phyloP scores from a whole-genome alignment of 1,140 invertebrate genomes.

The Dendroctonus valens region DNA sequence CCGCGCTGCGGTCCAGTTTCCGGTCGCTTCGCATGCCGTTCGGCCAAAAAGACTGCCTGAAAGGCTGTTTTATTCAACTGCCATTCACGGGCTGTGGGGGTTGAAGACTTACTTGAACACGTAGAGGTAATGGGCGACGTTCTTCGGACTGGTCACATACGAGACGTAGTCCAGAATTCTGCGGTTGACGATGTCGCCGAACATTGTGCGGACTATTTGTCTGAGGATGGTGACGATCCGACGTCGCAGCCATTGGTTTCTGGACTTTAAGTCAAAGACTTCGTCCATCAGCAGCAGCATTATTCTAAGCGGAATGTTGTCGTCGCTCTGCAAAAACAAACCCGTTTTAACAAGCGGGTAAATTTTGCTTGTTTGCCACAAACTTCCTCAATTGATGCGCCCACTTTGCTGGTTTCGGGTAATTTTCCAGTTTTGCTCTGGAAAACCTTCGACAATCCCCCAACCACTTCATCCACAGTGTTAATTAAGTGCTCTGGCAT shows the following conservation, averaged over 20 bases:
- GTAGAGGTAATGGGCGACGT: constrained; percentile 85
- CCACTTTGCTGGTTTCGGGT: constrained; percentile 55
- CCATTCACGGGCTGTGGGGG: neutral
- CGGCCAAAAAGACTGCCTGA: constrained; percentile 77
- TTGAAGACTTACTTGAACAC: constrained; percentile 71
- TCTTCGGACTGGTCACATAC: constrained; percentile 83
- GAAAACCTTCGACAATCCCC: constrained; percentile 59
- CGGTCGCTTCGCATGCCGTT: constrained; percentile 65
- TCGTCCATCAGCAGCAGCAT: constrained; percentile 86
- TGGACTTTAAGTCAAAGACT: constrained; percentile 84
- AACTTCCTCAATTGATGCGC: constrained; percentile 64
- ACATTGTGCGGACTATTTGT: constrained; percentile 77
- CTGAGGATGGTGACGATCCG: constrained; percentile 77
- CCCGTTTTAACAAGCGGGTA: neutral
- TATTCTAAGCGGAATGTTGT: constrained; percentile 86
- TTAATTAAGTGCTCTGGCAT: constrained; percentile 81
- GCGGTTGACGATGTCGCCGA: constrained; percentile 83
- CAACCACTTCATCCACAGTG: constrained; percentile 80
- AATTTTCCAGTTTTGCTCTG: constrained; percentile 40
- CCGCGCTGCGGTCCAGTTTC: constrained; percentile 64
- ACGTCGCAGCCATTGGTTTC: constrained; percentile 85
- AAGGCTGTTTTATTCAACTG: constrained; percentile 25
- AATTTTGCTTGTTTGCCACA: neutral
- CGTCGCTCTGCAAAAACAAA: constrained; percentile 59
- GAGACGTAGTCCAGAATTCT: constrained; percentile 90